phyloP scores from a whole-genome alignment of 2,113 vertebrate genomes.

The Dinomys branickii region DNA sequence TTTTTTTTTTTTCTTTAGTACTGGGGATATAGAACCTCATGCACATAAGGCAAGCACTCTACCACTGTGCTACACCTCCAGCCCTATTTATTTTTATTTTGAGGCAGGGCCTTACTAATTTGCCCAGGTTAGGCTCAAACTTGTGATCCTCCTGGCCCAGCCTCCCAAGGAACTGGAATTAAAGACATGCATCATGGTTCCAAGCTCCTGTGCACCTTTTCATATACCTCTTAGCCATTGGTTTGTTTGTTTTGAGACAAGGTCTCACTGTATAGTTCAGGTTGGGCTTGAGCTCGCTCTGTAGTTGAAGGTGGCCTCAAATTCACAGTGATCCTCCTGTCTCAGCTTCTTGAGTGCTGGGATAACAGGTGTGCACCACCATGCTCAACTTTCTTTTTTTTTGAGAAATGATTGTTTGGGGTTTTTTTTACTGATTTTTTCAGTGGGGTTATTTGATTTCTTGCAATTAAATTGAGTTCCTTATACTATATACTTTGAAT shows the following conservation, averaged over 20 bases:
- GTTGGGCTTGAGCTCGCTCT: not conserved
- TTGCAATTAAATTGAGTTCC: not conserved
- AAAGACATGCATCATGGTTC: not conserved
- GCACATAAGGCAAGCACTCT: not conserved
- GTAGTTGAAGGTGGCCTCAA: not conserved
- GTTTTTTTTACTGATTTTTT: not conserved
- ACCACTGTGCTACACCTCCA: not conserved
- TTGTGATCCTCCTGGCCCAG: not conserved
- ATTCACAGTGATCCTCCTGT: not conserved
- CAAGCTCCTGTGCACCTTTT: not conserved
- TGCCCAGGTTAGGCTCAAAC: not conserved
- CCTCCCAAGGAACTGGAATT: not conserved
- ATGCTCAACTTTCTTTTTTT: not conserved
- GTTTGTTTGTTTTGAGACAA: not conserved
- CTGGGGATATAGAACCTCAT: not conserved
- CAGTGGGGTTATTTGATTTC: not conserved
- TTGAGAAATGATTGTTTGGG: not conserved
- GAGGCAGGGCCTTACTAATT: not conserved
- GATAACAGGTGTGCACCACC: not conserved
- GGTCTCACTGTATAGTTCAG: not conserved
- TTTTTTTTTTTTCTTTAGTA: not conserved
- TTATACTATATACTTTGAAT: not conserved
- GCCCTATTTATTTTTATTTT: not conserved
- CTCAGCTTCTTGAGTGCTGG: not conserved
- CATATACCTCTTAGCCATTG: not conserved